These are phyloP conservation scores for Mobula birostris DNA, from an alignment of 2,113 vertebrate species.

Conservation along the genomic window DNA sequence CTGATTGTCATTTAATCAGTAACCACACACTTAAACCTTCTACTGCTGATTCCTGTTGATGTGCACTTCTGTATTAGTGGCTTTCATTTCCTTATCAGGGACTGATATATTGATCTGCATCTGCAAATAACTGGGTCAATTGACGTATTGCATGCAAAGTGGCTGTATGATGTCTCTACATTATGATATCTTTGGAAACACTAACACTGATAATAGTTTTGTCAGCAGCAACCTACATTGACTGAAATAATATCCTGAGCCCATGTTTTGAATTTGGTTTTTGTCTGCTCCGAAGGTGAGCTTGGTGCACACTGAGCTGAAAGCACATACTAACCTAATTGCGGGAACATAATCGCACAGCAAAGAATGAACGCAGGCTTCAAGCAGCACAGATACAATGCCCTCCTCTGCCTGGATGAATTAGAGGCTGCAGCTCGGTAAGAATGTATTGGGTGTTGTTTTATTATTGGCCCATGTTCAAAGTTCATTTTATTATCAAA, in stretches of 20 bases:
- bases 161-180: neutral
- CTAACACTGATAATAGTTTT: neutral
- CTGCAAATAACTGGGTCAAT: neutral
- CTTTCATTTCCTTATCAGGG: neutral
- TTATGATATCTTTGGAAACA: neutral
- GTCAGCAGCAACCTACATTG: neutral
- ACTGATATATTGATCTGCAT: neutral
- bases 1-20: neutral
- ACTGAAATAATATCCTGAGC: neutral
- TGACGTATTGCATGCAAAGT: neutral
- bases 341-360: slow-evolving; percentile 3
- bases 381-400: neutral
- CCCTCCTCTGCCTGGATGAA: neutral
- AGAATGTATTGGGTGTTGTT: neutral
- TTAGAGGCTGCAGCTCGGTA: neutral
- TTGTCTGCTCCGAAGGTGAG: neutral
- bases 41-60: neutral
- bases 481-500: no score
- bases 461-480: no score
- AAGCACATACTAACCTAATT: neutral
- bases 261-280: neutral
- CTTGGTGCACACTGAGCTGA: neutral
- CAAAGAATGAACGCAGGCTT: neutral
- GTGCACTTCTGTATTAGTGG: neutral
- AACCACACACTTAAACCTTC: neutral